Conservation (phyloP, 1,140 invertebrate species). For the Lerema accius region DNA sequence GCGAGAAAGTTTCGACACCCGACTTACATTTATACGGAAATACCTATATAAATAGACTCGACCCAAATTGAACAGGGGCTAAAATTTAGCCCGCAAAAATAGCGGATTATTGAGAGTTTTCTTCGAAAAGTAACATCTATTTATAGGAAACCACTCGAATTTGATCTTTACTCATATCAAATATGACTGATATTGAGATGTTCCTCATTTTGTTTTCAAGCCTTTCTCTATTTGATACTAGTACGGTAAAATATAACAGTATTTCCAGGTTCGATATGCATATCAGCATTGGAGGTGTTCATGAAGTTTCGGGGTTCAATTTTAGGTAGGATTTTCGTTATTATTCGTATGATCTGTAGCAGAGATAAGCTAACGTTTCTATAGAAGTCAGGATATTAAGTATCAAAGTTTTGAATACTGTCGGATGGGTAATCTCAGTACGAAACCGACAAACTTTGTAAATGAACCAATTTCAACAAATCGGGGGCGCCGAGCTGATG, state of each 20-base stretch:
- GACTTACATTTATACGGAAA: slow-evolving; percentile 51
- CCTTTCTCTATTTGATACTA: background rate
- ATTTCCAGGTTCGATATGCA: slow-evolving; percentile 54
- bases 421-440: slow-evolving; percentile 40
- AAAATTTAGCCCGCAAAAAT: slow-evolving; percentile 62
- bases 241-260: slow-evolving; percentile 54
- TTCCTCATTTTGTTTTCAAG: background rate
- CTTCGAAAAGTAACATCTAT: slow-evolving; percentile 2
- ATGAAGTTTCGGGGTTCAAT: slow-evolving; percentile 49
- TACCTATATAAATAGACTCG: slow-evolving; percentile 65
- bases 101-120: slow-evolving; percentile 38
- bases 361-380: slow-evolving; percentile 48
- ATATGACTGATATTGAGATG: background rate
- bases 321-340: slow-evolving; percentile 56
- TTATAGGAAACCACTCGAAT: background rate
- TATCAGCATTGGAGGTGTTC: slow-evolving; percentile 45
- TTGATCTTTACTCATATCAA: background rate
- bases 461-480: slow-evolving; percentile 59
- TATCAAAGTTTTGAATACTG: slow-evolving; percentile 64
- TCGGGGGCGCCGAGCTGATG: slow-evolving; percentile 42
- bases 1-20: slow-evolving; percentile 39
- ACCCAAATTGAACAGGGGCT: slow-evolving; percentile 58
- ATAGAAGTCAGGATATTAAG: slow-evolving; percentile 44
- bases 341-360: slow-evolving; percentile 53
- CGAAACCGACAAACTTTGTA: slow-evolving; percentile 49